A percentile compares a stretch with the other conserved stretches of the same genome.
phyloP scores from a whole-genome alignment of 2,888 invertebrate species.

The Volucella inflata region DNA sequence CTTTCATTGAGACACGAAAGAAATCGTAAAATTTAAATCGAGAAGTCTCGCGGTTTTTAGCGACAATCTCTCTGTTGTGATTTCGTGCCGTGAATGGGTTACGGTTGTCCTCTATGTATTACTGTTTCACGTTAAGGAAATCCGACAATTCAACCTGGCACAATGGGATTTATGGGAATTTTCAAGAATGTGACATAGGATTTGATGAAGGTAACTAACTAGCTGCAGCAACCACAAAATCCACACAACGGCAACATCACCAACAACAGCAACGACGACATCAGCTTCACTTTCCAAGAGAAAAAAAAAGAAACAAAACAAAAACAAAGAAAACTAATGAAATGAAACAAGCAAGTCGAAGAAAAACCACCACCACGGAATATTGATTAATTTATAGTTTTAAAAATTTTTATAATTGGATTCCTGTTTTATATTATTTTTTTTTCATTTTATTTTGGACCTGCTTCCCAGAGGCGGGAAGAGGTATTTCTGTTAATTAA shows the following conservation, averaged over 20 bases:
- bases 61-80: constrained; percentile 18
- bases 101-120: constrained; percentile 18
- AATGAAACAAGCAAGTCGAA: constrained; percentile 8
- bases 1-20: constrained; percentile 57
- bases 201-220: constrained; percentile 73
- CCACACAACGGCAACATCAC: background rate
- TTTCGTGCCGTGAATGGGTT: constrained; percentile 55
- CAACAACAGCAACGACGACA: constrained; percentile 27
- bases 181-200: constrained; percentile 69
- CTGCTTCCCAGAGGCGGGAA: constrained; percentile 25
- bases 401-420: constrained; percentile 64
- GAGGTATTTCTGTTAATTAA: constrained; percentile 50
- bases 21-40: constrained; percentile 72
- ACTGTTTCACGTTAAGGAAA: constrained; percentile 2
- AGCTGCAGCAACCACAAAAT: constrained; percentile 36
- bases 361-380: constrained; percentile 22
- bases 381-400: constrained; percentile 71
- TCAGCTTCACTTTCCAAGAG: constrained; percentile 47
- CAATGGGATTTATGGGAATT: constrained; percentile 70
- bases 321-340: constrained; percentile 10
- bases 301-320: constrained; percentile 28
- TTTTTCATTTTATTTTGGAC: constrained; percentile 9
- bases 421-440: constrained; percentile 39
- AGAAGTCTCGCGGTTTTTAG: constrained; percentile 49
- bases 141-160: constrained; percentile 38